Evolutionary conservation across 2,888 invertebrate species (phyloP).

Genomic region (Flabesymbios commensalis): DNA sequence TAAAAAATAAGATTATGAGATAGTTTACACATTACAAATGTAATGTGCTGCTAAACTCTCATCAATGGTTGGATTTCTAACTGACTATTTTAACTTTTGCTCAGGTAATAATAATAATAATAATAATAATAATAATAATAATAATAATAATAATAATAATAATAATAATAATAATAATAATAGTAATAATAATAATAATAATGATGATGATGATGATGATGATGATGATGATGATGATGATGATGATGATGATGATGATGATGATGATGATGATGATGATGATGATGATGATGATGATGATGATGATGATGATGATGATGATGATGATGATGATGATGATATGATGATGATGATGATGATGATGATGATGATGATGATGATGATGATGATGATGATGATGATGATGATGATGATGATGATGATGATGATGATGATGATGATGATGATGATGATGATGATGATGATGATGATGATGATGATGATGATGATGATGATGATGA

Average conservation of each 20-base stretch:
- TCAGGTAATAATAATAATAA: too few species aligned
- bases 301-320: conserved; percentile 7
- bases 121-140: too few species aligned
- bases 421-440: background rate
- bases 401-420: background rate
- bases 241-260: conserved; percentile 7
- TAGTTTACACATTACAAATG: too few species aligned
- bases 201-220: conserved; percentile 10
- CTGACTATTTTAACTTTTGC: too few species aligned
- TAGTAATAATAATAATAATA: conserved; percentile 5
- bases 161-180: background rate
- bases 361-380: background rate
- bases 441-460: background rate
- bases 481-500: conserved; percentile 3
- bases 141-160: background rate
- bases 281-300: background rate
- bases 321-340: background rate
- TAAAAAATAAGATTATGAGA: too few species aligned
- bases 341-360: too few species aligned
- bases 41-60: too few species aligned
- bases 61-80: too few species aligned
- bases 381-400: background rate
- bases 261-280: conserved; percentile 12
- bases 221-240: conserved; percentile 13
- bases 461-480: background rate